These are phyloP conservation scores for Oreohelix idahoensis DNA, from an alignment of 1,140 invertebrate species.

Conservation along the genomic window DNA sequence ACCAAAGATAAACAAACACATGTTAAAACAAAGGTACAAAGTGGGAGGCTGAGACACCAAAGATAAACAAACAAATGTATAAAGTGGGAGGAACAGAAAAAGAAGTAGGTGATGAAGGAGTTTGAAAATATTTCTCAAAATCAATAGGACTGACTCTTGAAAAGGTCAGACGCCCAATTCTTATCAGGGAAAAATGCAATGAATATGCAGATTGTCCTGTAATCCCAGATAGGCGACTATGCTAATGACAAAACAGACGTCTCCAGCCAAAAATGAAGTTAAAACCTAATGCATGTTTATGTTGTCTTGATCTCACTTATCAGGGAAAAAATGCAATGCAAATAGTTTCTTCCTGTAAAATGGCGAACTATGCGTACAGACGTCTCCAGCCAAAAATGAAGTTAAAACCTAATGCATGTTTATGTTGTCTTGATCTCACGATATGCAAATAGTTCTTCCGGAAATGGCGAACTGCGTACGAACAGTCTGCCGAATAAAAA, in stretches of 20 bases:
- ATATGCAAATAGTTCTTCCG: neutral
- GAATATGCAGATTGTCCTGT: conserved; percentile 21
- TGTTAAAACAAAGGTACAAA: neutral
- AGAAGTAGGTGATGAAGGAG: neutral
- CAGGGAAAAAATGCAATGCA: too few relatives aligned
- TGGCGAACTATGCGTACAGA: too few relatives aligned
- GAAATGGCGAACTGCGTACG: neutral
- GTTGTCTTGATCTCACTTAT: neutral
- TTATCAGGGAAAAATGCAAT: neutral
- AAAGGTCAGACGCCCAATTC: neutral
- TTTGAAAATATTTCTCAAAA: neutral
- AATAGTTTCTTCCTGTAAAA: neutral
- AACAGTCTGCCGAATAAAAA: too few relatives aligned
- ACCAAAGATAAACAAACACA: too few relatives aligned
- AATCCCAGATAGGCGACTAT: neutral
- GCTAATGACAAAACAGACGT: neutral
- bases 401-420: neutral
- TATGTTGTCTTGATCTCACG: neutral
- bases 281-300: neutral
- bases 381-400: too few relatives aligned
- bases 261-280: neutral
- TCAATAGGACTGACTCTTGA: neutral
- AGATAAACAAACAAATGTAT: neutral
- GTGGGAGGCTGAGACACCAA: neutral
- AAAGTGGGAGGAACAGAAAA: neutral